phyloP scores from a whole-genome alignment of 2,113 vertebrate genomes.

The Chloropsis cyanopogon region DNA sequence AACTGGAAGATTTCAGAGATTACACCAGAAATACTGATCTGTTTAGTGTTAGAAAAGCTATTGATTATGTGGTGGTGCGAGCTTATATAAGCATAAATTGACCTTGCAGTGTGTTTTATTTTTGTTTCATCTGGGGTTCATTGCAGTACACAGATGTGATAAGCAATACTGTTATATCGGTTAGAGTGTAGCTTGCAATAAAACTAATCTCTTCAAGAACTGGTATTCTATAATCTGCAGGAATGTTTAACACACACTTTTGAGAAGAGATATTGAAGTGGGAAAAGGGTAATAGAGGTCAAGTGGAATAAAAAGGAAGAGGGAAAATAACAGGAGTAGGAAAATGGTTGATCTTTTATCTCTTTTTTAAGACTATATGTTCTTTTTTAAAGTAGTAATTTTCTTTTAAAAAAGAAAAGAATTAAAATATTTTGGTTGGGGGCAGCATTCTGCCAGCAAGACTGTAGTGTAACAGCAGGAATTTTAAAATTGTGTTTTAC shows the following conservation, averaged over 20 bases:
- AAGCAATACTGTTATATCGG: neutral
- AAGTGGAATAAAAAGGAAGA: neutral
- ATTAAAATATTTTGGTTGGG: neutral
- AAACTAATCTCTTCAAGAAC: neutral
- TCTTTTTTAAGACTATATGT: neutral
- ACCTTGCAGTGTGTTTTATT: neutral
- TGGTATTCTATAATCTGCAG: neutral
- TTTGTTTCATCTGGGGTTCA: neutral
- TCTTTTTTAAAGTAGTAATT: neutral
- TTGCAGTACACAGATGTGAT: neutral
- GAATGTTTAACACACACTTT: neutral
- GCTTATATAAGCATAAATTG: slow-evolving; percentile 34
- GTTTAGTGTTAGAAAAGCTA: slow-evolving; percentile 9
- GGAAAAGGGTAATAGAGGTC: neutral
- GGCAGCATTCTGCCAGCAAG: neutral
- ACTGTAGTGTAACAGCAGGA: neutral
- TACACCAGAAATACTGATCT: slow-evolving; percentile 19
- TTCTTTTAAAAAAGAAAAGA: neutral
- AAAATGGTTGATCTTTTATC: neutral
- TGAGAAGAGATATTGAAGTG: neutral
- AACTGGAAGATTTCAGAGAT: neutral
- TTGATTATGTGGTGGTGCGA: neutral
- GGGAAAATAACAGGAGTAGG: neutral
- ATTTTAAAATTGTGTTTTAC: neutral
- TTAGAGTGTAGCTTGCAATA: neutral